Base-by-base conservation (phyloP, 2,888 invertebrate genomes). In the Lasius fuliginosus region DNA sequence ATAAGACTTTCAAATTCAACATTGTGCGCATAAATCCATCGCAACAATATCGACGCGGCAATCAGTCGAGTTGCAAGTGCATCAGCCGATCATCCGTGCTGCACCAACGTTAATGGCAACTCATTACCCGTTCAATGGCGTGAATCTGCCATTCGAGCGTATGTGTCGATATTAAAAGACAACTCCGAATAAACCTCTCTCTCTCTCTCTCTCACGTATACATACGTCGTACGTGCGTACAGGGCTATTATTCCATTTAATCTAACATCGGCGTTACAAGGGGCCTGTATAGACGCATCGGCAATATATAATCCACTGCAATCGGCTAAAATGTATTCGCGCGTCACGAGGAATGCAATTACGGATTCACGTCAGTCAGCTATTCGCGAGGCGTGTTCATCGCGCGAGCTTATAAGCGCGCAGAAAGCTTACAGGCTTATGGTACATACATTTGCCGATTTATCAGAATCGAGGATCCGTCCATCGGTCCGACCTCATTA, bases 261-360 rank as follows among this genome's bases (percentile, higher is more conserved):
- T 58, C 69, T 58, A 69, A 46, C 79, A 46, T 69, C 69, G 49
- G 79, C 46, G 79, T 69, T 79, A 69, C 79, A 69, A 69, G 69
- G 46, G 60, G 56, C 30, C 33, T 53, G 30, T 23, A 33, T 33
- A 60, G 46, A 75, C 56, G 62, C 85, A 87, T 79, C 69, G 75
- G 79, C 82, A 87, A 85, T 84, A 79, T 86, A 89, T 90, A 90
- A 89, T 89, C 88, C 86, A 64, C 62, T 77, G 82, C 86, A 83
- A 85, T 87, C 86, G 86, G 75, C 85, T 84, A 84, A 89, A 89
- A 88, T 75, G 88, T 90, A 89, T 90, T 90, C 88, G 85, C 84
- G 76, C 90, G 81, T 90, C 88, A 88, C 75, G 83, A 76, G 88
- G 83, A 88, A 89, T 85, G 88, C 84, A 89, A 90, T 88, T 89